Percentiles rank a stretch among this genome's conserved stretches.
Conservation (phyloP, 2,113 vertebrate genomes). For the Myrmecobius fasciatus region DNA sequence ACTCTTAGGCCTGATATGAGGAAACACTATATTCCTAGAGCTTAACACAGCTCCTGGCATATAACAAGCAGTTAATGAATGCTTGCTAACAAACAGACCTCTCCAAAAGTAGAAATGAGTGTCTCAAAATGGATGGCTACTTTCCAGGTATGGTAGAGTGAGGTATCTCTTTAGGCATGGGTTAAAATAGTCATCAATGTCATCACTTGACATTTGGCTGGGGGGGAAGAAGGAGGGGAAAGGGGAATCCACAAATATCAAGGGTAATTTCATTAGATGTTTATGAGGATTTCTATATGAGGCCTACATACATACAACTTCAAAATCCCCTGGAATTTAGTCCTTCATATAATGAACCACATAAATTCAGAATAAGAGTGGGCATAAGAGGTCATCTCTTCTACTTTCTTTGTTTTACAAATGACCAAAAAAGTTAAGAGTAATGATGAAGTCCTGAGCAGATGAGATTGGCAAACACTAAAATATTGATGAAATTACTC, state of each 20-base stretch:
- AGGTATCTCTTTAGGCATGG: neutral
- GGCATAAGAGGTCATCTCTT: neutral
- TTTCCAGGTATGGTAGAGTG: neutral
- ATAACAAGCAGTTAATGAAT: neutral
- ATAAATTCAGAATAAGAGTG: neutral
- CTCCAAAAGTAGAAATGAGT: neutral
- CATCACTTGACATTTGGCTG: too few relatives aligned
- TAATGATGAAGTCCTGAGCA: too few relatives aligned
- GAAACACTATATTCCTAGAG: too few relatives aligned
- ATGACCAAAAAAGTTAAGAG: neutral
- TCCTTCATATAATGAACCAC: neutral
- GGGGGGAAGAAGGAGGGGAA: too few relatives aligned
- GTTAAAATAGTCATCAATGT: neutral
- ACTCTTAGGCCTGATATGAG: too few relatives aligned
- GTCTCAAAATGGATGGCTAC: neutral
- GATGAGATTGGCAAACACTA: too few relatives aligned
- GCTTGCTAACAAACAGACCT: neutral
- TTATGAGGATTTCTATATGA: too few relatives aligned
- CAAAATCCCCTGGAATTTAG: neutral
- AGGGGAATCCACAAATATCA: neutral
- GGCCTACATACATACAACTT: neutral
- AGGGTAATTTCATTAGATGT: neutral
- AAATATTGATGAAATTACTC: too few relatives aligned
- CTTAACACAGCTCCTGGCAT: neutral
- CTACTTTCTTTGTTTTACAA: neutral